Conservation (phyloP, 1,140 invertebrate genomes). For the Atta texana region DNA sequence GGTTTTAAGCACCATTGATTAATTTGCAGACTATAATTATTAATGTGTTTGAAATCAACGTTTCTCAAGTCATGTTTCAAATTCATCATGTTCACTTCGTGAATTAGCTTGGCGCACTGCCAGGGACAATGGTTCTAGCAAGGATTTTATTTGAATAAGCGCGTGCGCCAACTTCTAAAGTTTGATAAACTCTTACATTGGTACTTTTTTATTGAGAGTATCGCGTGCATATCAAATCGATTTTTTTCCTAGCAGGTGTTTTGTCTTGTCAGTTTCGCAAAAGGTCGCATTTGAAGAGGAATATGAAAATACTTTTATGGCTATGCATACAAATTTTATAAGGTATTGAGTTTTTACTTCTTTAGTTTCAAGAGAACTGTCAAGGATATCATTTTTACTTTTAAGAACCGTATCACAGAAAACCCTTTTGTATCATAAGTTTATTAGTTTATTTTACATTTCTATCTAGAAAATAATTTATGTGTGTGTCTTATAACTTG, state of each 20-base stretch:
- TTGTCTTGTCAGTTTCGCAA: neutral
- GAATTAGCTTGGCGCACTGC: neutral
- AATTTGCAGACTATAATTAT: constrained; percentile 34
- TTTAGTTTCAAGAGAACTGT: neutral
- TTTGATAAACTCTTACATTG: neutral
- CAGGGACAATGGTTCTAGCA: neutral
- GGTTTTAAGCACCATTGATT: constrained; percentile 47
- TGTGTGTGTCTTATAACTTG: neutral
- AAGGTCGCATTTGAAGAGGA: neutral
- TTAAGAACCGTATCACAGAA: neutral
- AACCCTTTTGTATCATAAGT: neutral
- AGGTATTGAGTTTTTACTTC: neutral
- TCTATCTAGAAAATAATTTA: constrained; percentile 12
- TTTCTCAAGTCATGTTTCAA: neutral
- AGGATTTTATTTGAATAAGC: neutral
- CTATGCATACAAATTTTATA: neutral
- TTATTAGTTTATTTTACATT: constrained; percentile 31
- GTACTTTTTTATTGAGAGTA: neutral
- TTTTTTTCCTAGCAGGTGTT: neutral
- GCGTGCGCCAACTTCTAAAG: neutral
- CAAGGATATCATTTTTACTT: neutral
- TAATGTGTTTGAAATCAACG: neutral
- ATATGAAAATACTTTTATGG: neutral
- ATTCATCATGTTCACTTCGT: neutral
- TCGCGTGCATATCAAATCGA: neutral